Percentiles rank a stretch among this genome's conserved stretches.
phyloP scores from a whole-genome alignment of 2,113 vertebrate species.

The Pteruthius melanotis region DNA sequence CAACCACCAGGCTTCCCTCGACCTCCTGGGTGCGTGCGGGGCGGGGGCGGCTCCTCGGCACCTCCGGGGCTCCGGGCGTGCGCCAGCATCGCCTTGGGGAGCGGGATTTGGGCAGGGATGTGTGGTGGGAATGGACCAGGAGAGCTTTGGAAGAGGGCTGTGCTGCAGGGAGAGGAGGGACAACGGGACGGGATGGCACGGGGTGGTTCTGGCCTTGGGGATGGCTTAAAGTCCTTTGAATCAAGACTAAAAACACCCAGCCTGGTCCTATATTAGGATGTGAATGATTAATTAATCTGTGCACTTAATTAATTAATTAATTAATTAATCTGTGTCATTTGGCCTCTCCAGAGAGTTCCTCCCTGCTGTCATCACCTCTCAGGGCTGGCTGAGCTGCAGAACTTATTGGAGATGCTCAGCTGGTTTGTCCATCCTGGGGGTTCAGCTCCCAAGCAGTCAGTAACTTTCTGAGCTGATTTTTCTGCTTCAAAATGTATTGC shows the following conservation, averaged over 20 bases:
- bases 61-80: neutral
- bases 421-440: neutral
- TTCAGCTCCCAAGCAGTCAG: neutral
- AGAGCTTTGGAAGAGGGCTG: neutral
- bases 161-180: neutral
- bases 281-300: neutral
- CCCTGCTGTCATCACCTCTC: neutral
- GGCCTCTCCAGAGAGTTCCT: neutral
- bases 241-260: neutral
- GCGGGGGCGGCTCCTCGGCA: neutral
- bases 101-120: neutral
- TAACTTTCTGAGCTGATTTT: neutral
- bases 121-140: neutral
- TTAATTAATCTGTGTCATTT: neutral
- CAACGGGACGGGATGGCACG: rapidly evolving
- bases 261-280: no score
- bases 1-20: conserved; percentile 81
- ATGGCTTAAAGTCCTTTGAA: neutral
- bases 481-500: neutral
- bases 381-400: neutral
- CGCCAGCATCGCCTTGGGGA: rapidly evolving
- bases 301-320: neutral
- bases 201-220: neutral
- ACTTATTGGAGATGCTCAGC: no score
- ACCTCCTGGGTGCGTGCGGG: conserved; percentile 67